Evolutionary conservation across 2,888 invertebrate genomes (phyloP).

Genomic region (Caenorhabditis japonica): DNA sequence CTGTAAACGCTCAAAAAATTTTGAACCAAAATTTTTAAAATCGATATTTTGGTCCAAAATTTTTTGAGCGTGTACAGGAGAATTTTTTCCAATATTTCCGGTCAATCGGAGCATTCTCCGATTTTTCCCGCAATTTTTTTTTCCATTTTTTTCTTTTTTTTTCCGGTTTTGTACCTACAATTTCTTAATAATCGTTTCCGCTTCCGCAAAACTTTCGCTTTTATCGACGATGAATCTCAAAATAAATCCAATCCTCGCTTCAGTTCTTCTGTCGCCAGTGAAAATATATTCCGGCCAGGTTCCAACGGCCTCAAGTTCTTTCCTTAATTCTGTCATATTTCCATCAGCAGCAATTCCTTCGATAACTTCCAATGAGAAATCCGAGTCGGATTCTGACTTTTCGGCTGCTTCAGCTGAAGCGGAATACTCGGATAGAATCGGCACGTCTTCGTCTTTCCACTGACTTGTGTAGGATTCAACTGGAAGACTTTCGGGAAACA

Average conservation of each 20-base stretch:
- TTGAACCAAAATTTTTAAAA: too few species aligned
- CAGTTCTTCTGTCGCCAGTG: slow-evolving; percentile 7
- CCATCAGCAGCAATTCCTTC: slow-evolving; percentile 33
- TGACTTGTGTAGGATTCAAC: slow-evolving; percentile 37
- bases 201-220: slow-evolving; percentile 4
- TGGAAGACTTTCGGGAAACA: slow-evolving; percentile 42
- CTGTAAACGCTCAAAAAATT: too few species aligned
- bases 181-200: slow-evolving; percentile 8
- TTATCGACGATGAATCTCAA: slow-evolving; percentile 29
- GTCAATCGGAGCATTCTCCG: too few species aligned
- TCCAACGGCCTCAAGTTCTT: slow-evolving; percentile 20
- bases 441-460: slow-evolving; percentile 15
- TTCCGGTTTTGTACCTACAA: slow-evolving; percentile 16
- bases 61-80: too few species aligned
- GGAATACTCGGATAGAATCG: neutral
- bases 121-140: too few species aligned
- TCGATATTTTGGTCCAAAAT: too few species aligned
- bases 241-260: slow-evolving; percentile 6
- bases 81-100: too few species aligned
- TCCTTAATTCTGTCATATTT: slow-evolving; percentile 9
- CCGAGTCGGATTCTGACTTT: neutral
- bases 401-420: neutral
- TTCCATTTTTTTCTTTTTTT: too few species aligned
- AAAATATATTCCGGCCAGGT: slow-evolving; percentile 47
- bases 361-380: slow-evolving; percentile 33